Base-by-base conservation (phyloP, 2,888 invertebrate genomes). In the Allacma fusca region DNA sequence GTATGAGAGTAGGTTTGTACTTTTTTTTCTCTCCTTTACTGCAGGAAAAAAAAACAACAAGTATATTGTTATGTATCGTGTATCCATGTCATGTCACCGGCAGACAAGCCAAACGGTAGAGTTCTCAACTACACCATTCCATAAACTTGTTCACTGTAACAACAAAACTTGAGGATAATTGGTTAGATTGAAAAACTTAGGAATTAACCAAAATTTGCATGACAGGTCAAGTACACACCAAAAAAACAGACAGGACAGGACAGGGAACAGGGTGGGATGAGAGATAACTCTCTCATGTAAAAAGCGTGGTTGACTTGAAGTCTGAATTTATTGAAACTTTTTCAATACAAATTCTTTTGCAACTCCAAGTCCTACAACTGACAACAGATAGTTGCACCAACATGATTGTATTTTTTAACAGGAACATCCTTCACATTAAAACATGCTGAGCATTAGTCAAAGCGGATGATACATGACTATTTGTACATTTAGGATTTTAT, bases 131-230 rank as follows among this genome's bases (percentile, higher is more conserved):
- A 50, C 50, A 50, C 16, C 50, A 50, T 50, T 50, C 50, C 50
- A 50, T 50, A 50, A 50, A 50, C 50, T 50, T 50, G 50, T 50
- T 50, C 50, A 50, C 19, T 50, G 50, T 50, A 50, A 50, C 50
- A 50, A 50, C 50, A 50, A 5, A 67, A 67, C 28, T n/a, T 67
- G 9, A 50, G 19, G 50, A 50, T 50, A 50, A 50, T 50, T 50
- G 50, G 50, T 50, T 50, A 50, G 50, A 50, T 50, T 50, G 50
- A 50, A 50, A 50, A 50, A 13, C 19, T 50, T n/a, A 28, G 67
- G 29, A 67, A 67, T 67, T 67, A 67, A 16, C 26, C 19, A 44
- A 70, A 70, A 70, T 70, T 70, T 70, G 70, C 70, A 70, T 70
- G 50, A 70, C 50, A 70, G 70, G 26, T 24, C 16, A 24, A 50